A percentile compares a stretch with the other conserved stretches of the same genome.
Conservation (phyloP, 2,113 vertebrate genomes). For the Fregata magnificens region DNA sequence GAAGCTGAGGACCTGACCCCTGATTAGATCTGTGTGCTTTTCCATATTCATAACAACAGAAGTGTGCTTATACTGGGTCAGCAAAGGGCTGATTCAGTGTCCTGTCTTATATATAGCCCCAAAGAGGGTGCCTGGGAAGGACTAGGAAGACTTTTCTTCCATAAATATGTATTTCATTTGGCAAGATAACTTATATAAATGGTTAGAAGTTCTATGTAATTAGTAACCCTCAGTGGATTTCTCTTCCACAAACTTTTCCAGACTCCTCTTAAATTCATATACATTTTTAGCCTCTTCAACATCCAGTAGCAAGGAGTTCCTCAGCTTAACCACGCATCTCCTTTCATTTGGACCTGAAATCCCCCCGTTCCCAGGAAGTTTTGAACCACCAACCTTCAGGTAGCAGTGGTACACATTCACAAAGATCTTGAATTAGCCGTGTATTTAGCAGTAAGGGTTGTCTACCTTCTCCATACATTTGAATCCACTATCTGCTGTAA, state of each 20-base stretch:
- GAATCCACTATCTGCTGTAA: background rate
- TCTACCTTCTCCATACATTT: background rate
- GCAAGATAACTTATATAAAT: background rate
- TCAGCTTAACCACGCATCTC: background rate
- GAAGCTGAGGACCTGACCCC: slow-evolving; percentile 43
- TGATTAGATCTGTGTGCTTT: slow-evolving; percentile 3
- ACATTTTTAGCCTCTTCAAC: background rate
- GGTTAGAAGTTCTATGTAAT: background rate
- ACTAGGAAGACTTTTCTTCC: background rate
- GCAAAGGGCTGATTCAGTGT: slow-evolving; percentile 13
- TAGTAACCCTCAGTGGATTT: background rate
- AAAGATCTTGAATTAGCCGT: background rate
- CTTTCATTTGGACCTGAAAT: background rate
- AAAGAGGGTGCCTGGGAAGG: background rate
- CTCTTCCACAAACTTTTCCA: slow-evolving; percentile 8
- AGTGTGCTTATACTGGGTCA: background rate
- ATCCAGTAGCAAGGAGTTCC: background rate
- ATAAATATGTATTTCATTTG: slow-evolving; percentile 1
- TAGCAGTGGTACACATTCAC: background rate
- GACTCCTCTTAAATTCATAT: background rate
- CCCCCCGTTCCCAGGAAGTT: background rate
- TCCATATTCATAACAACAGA: slow-evolving; percentile 46
- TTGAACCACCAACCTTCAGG: background rate
- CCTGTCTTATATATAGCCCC: background rate
- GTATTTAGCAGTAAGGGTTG: background rate